Base-by-base conservation (phyloP, 2,888 invertebrate species). In the Mesorhabditis spiculigera region DNA sequence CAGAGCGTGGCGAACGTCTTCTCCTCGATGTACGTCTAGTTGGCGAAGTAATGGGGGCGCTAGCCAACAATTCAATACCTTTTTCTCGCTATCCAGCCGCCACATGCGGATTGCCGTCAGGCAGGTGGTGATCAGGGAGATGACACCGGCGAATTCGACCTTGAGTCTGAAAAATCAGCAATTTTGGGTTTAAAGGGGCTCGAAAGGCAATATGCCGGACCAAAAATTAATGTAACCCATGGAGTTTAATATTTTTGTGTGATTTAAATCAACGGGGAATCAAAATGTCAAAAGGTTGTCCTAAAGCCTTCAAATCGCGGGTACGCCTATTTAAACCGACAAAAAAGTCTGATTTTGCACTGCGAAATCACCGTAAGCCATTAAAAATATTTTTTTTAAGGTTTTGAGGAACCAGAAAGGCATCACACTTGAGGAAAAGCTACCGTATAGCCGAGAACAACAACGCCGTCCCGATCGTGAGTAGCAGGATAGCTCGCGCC, bases 1-100 rank as follows among this genome's bases (percentile, higher is more conserved):
- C 78, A 78, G 16, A 72, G 43, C 45, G 78, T 50, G 43, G 68
- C 64, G 50, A 74, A 72, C 45, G 67, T 68, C 28, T 72, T 66
- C 68, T 78, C 78, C 67, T 80, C 78, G 5, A 66, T 66, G 8
- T 72, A 65, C 28, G 78, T 81, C 78, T 77, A 44, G 66, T 77
- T 72, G 4, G 5, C 13, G 28, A 28, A 28, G 28, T 28, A 3
- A 28, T 28, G 28, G 28, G n/a, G 28, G 28, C 28, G 28, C 28
- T 28, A 10, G 28, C 28, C 28, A 4, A 70, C 43, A 5, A 28
- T 10, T 45, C 4, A 5, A 6, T 67, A 77, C 78, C 58, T 65
- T 68, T 73, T 73, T 65, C 13, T 65, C 63, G 67, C 80, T 78
- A 50, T 78, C 78, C 64, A 74, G 50, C 43, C 80, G 73, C 78